Percentiles rank a stretch among this genome's conserved stretches.
Evolutionary conservation across 2,888 invertebrate genomes (phyloP).

Genomic region (Tipula vernalis): DNA sequence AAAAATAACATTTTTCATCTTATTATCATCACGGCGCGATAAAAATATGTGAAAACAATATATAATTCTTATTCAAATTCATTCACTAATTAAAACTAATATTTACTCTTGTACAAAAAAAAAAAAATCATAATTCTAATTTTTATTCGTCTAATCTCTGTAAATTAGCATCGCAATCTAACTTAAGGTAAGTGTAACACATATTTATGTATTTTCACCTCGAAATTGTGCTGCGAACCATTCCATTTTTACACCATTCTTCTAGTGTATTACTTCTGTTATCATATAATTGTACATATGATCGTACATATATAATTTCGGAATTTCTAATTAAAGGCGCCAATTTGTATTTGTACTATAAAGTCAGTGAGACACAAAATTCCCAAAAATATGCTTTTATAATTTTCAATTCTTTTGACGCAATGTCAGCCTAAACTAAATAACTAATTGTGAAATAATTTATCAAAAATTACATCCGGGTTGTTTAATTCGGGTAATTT

Average conservation of each 20-base stretch:
- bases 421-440: not conserved
- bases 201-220: not conserved
- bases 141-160: not conserved
- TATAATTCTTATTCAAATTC: not conserved
- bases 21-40: not conserved
- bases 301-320: not conserved
- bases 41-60: not conserved
- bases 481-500: not conserved
- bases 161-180: not conserved
- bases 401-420: not conserved
- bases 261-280: not conserved
- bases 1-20: not conserved
- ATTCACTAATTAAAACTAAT: not conserved
- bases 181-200: not conserved
- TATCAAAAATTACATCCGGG: not conserved
- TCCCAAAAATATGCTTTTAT: not conserved
- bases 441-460: not conserved
- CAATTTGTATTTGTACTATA: not conserved
- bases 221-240: not conserved
- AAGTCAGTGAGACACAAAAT: not conserved
- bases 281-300: not conserved
- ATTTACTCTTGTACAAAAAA: not conserved
- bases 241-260: not conserved
- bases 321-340: not conserved
- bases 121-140: not conserved